A percentile compares a stretch with the other conserved stretches of the same genome.
Evolutionary conservation across 1,140 invertebrate species (phyloP).

Genomic region (Macrocentrus cingulum): DNA sequence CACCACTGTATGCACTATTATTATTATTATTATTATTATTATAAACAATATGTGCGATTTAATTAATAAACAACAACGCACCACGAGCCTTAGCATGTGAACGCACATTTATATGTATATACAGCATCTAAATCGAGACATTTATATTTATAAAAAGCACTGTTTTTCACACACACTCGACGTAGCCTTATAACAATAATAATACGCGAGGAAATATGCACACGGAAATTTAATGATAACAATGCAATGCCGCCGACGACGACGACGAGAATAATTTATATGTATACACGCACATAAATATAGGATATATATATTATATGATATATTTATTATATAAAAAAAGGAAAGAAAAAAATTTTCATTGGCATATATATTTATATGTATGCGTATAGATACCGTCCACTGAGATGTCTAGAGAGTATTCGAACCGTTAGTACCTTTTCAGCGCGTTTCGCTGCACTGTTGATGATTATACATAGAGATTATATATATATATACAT

Average conservation of each 20-base stretch:
- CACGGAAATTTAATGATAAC: neutral
- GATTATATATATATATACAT: conserved; percentile 6
- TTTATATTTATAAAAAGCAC: conserved; percentile 10
- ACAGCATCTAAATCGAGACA: neutral
- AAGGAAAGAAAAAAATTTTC: no score
- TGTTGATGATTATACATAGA: conserved; percentile 13
- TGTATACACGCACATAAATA: conserved; percentile 1
- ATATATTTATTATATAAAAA: conserved; percentile 14
- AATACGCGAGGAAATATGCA: no score
- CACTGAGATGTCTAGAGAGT: conserved; percentile 18
- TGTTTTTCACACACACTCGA: conserved; percentile 2
- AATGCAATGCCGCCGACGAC: neutral
- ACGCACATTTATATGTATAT: conserved; percentile 17
- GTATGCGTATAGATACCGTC: conserved; percentile 23
- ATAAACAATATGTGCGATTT: neutral
- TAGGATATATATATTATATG: conserved; percentile 1
- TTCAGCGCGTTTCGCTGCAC: conserved; percentile 14
- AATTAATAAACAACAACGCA: conserved; percentile 6
- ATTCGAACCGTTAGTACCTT: conserved; percentile 15
- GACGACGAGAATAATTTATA: neutral
- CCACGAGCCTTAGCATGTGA: conserved; percentile 28
- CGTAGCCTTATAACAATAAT: conserved; percentile 1
- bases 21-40: no score
- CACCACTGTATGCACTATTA: no score
- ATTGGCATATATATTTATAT: conserved; percentile 21